A percentile compares a stretch with the other conserved stretches of the same genome.
phyloP scores from a whole-genome alignment of 2,888 invertebrate genomes.

The Silvanus unidentatus region DNA sequence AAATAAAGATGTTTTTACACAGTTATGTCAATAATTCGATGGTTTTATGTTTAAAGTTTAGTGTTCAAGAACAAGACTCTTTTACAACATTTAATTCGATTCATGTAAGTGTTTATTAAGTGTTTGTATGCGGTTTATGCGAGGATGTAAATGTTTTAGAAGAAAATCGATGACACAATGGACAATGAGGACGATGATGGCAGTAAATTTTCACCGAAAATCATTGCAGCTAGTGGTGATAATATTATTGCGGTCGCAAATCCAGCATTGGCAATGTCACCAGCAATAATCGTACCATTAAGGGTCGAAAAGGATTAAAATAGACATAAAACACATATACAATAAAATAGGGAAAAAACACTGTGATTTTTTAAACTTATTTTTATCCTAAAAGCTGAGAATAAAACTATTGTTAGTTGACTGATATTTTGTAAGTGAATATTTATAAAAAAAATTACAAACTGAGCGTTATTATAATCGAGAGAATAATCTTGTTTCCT shows the following conservation, averaged over 20 bases:
- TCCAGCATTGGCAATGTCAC: conserved; percentile 68
- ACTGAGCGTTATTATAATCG: too few relatives aligned
- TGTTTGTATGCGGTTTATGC: conserved; percentile 6
- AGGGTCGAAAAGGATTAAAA: conserved; percentile 21
- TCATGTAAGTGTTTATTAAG: conserved; percentile 10
- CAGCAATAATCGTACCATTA: conserved; percentile 37
- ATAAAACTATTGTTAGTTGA: conserved; percentile 14
- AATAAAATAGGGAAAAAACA: neutral
- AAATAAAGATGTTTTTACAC: conserved; percentile 18
- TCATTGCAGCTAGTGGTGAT: conserved; percentile 78
- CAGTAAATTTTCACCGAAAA: conserved; percentile 44
- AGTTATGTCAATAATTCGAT: neutral
- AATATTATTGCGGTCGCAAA: conserved; percentile 86
- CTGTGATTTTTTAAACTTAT: conserved; percentile 4
- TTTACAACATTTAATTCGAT: conserved; percentile 10
- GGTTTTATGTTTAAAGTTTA: conserved; percentile 6
- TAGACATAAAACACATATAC: neutral
- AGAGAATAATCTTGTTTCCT: too few relatives aligned
- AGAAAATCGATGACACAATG: conserved; percentile 28
- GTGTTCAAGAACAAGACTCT: conserved; percentile 14
- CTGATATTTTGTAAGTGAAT: conserved; percentile 22
- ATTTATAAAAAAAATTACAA: conserved; percentile 5
- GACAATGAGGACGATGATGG: conserved; percentile 39
- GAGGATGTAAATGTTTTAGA: too few relatives aligned
- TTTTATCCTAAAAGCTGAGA: conserved; percentile 3